phyloP scores from a whole-genome alignment of 2,888 invertebrate genomes.

The Epistrophe eligans region DNA sequence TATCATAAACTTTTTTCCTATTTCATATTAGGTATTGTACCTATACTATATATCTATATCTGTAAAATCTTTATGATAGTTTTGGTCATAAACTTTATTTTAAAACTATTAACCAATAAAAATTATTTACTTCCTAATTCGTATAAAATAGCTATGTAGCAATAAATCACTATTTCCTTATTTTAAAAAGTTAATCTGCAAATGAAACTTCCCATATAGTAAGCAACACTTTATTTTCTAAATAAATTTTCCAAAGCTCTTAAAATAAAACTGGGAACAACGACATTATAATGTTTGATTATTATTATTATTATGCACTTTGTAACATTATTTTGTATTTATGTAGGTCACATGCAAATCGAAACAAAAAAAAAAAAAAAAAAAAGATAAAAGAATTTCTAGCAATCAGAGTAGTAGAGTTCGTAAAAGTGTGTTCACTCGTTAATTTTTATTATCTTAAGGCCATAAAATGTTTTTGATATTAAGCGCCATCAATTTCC shows the following conservation, averaged over 20 bases:
- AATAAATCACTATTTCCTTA: constrained; percentile 13
- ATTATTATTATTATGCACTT: neutral
- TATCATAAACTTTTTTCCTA: no score
- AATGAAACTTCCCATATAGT: constrained; percentile 6
- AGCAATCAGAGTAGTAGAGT: neutral
- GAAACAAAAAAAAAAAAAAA: neutral
- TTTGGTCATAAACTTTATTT: neutral
- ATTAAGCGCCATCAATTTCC: neutral
- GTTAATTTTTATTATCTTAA: neutral
- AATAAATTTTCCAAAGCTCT: constrained; percentile 2
- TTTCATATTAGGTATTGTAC: no score
- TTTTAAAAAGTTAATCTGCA: neutral
- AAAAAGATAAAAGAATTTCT: neutral
- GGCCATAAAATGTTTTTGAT: neutral
- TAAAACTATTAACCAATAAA: neutral
- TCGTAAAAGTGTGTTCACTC: constrained; percentile 9
- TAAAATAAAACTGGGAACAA: neutral
- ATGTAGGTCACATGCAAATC: constrained; percentile 14
- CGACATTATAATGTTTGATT: neutral
- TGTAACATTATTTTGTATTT: neutral
- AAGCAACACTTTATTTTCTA: neutral
- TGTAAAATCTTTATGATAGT: neutral
- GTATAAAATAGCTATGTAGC: neutral
- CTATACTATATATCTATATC: no score
- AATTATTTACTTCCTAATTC: neutral